Conservation (phyloP, 2,113 vertebrate species). For the Aspiorhynchus laticeps region DNA sequence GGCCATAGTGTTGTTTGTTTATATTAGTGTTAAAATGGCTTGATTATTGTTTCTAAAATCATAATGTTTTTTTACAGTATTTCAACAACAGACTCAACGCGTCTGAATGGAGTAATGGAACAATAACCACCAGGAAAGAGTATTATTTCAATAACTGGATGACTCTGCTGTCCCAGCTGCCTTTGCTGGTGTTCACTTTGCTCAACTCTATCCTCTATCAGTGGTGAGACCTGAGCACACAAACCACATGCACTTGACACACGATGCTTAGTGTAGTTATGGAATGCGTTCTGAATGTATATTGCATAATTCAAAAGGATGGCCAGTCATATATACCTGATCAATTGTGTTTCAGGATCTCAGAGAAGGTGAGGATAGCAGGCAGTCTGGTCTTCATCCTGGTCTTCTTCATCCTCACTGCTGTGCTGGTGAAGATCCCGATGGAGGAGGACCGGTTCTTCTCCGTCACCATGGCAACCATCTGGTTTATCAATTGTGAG, state of each 20-base stretch:
- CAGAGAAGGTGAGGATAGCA: conserved; percentile 77
- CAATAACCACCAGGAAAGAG: conserved; percentile 52
- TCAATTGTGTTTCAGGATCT: conserved; percentile 72
- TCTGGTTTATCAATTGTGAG: conserved; percentile 93
- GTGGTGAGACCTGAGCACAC: conserved; percentile 74
- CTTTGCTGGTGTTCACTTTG: conserved; percentile 86
- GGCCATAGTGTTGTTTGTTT: neutral
- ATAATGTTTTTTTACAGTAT: conserved; percentile 71
- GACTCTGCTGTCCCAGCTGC: conserved; percentile 88
- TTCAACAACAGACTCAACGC: conserved; percentile 78
- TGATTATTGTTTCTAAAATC: neutral
- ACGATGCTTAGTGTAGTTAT: neutral
- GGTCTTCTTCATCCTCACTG: conserved; percentile 82
- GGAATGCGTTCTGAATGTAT: neutral
- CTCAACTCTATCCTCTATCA: conserved; percentile 90
- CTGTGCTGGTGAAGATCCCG: conserved; percentile 79
- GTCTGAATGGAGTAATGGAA: conserved; percentile 64
- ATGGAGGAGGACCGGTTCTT: conserved; percentile 79
- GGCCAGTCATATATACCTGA: no score
- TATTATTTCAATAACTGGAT: conserved; percentile 91
- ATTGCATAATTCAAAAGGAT: neutral
- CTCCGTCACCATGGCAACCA: conserved; percentile 84
- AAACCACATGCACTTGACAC: neutral
- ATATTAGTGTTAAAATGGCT: no score
- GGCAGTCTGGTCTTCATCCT: conserved; percentile 83